phyloP scores from a whole-genome alignment of 2,797 vertebrate genomes.

The Oceanodroma leucorhoa region DNA sequence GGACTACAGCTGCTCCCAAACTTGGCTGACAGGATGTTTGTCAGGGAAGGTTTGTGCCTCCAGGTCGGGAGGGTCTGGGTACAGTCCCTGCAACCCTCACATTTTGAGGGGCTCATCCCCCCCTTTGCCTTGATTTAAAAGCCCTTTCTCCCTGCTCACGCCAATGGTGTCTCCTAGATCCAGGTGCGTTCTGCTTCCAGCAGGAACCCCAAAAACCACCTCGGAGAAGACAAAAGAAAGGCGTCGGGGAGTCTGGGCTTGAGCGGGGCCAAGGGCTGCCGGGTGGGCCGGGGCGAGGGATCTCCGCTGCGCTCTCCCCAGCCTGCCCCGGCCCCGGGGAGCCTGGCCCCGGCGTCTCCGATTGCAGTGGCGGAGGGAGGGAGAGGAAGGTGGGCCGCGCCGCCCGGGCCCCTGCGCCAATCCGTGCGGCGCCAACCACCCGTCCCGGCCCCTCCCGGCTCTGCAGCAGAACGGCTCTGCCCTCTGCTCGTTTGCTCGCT shows the following conservation, averaged over 20 bases:
- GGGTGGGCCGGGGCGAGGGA: neutral
- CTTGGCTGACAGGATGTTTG: neutral
- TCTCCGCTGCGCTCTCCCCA: slow-evolving; percentile 1
- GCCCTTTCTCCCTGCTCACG: neutral
- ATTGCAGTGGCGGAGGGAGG: slow-evolving; percentile 56
- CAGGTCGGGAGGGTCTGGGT: neutral
- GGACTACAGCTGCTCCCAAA: neutral
- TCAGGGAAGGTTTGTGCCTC: neutral
- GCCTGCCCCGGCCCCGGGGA: neutral
- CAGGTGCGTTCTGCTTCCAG: neutral
- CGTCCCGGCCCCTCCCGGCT: slow-evolving; percentile 63
- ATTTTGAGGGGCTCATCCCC: neutral
- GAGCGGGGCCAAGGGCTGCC: neutral
- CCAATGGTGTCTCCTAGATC: neutral
- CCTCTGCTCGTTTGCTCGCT: slow-evolving; percentile 24
- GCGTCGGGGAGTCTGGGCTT: neutral
- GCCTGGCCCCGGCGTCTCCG: slow-evolving; percentile 40
- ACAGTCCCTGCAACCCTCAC: neutral
- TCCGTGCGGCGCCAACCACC: neutral
- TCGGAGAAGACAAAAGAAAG: slow-evolving; percentile 13
- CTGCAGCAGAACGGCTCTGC: slow-evolving; percentile 74
- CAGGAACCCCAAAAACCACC: neutral
- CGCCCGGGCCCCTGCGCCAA: slow-evolving; percentile 38
- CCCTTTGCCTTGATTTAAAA: neutral
- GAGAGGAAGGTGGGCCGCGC: neutral